phyloP scores from a whole-genome alignment of 1,140 invertebrate genomes.

The roundworm (Caenorhabditis elegans) region WBcel235 BX284604.4:5366501-5367000 shows the following conservation, averaged over 20 bases:
- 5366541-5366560: slow-evolving; percentile 53
- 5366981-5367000: slow-evolving; percentile 31
- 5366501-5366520: slow-evolving; percentile 68
- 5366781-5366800: too few species aligned
- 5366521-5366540: slow-evolving; percentile 69
- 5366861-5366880: slow-evolving; percentile 2
- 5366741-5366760: neutral
- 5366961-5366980: slow-evolving; percentile 17
- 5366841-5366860: too few species aligned
- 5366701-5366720: neutral
- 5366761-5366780: neutral
- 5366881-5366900: slow-evolving; percentile 7
- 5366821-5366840: too few species aligned
- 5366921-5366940: neutral
- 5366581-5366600: neutral
- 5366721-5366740: neutral
- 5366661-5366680: neutral
- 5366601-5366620: neutral
- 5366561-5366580: slow-evolving; percentile 39
- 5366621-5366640: neutral
- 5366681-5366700: neutral
- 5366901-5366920: slow-evolving; percentile 18
- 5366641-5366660: neutral
- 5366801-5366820: too few species aligned
- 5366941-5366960: slow-evolving; percentile 10